Base-by-base conservation (phyloP, 92 coral and sea anemone species). In the Pocillopora meandrina region DNA sequence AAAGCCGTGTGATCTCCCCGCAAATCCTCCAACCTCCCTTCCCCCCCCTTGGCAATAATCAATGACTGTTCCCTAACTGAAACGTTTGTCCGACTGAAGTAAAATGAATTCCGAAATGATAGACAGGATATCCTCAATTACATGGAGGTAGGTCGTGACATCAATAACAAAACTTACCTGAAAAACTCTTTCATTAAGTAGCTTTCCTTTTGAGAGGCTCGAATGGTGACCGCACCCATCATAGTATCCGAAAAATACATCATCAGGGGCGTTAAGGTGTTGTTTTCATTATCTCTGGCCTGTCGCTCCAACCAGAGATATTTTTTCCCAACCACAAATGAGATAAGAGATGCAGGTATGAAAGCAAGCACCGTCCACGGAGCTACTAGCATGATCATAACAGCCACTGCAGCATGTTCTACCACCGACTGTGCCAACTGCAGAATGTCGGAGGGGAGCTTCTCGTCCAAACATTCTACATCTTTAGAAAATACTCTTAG, bases 161-260 rank as follows among this genome's bases (percentile, higher is more conserved):
- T 26, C 9, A 10, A 7, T 34, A 0, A 7, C 20, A 70, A 36
- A 70, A 33, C 85, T 84, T 3, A 84, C 87, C 87, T 74, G 81
- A 61, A 55, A 71, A 84, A 75, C 20, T 74, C 58, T 7, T 75
- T 74, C 67, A 18, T 21, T 31, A 84, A 52, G 75, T 52, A 63
- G 12, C 9, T 75, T 56, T 84, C 78, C 36, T 75, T 84, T 12
- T 75, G 56, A 58, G 56, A 74, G 55, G 80, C 81, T 76, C 87
- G 75, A 23, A 75, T 84, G 10, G 71, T 74, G 64, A 75, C 87
- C 6, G 77, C 80, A 5, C 87, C 87, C 23, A 12, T n/a, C 12
- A 74, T 74, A 31, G 63, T 74, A 49, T 84, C 87, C 10, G 82
- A 64, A 62, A 84, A 84, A 65, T 84, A 74, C n/a, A 73, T 20